phyloP scores from a whole-genome alignment of 2,888 invertebrate species.

The Caenorhabditis japonica region DNA sequence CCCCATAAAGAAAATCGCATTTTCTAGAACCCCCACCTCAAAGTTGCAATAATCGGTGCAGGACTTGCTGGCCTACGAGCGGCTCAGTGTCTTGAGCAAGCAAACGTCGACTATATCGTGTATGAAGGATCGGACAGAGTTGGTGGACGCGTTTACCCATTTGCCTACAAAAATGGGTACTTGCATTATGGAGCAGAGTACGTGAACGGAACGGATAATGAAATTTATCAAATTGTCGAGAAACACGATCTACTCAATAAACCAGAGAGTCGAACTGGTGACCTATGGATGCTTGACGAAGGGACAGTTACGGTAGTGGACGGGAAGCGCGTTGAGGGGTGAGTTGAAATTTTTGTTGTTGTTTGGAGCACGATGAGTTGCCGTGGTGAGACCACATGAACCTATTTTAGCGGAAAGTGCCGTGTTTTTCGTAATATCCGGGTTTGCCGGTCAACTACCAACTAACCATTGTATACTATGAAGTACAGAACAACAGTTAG shows the following conservation, averaged over 20 bases:
- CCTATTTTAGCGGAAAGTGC: too few species aligned
- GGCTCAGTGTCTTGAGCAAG: constrained; percentile 49
- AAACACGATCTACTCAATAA: constrained; percentile 18
- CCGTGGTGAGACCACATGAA: too few species aligned
- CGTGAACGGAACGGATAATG: constrained; percentile 70
- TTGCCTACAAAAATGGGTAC: constrained; percentile 61
- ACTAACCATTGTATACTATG: too few species aligned
- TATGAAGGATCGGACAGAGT: constrained; percentile 68
- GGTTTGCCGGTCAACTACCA: too few species aligned
- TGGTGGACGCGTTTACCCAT: constrained; percentile 70
- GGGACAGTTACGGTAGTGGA: constrained; percentile 36
- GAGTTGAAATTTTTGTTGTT: not conserved
- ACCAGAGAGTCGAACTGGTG: constrained; percentile 11
- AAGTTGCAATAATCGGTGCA: constrained; percentile 54
- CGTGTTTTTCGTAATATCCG: too few species aligned
- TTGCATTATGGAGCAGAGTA: constrained; percentile 73
- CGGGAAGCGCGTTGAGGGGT: constrained; percentile 42
- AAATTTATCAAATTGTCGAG: constrained; percentile 66
- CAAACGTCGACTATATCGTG: constrained; percentile 44
- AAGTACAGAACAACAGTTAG: too few species aligned
- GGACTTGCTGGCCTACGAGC: constrained; percentile 59
- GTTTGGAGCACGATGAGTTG: too few species aligned
- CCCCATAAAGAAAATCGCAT: too few species aligned
- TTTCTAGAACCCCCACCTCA: too few species aligned
- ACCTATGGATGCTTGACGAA: constrained; percentile 35